These are phyloP conservation scores for Momotus momota DNA, from an alignment of 2,797 vertebrate species.

Conservation along the genomic window DNA sequence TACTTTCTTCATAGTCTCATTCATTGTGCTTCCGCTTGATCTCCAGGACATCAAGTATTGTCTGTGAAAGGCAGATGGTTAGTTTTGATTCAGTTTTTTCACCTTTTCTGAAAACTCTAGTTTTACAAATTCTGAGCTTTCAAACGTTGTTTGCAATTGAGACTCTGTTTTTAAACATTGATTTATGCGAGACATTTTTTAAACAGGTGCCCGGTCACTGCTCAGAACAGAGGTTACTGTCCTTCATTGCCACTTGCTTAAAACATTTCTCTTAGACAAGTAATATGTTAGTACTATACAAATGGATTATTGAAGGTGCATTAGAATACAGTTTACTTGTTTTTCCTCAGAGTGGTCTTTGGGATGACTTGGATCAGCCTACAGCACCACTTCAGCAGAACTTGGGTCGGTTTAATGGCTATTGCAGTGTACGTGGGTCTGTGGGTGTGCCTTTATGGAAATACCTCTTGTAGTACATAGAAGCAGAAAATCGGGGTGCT, in stretches of 20 bases:
- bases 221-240: neutral
- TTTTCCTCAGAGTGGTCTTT: neutral
- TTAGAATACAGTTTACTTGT: neutral
- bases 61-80: neutral
- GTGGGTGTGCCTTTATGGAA: neutral
- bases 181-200: neutral
- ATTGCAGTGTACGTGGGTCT: neutral
- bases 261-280: neutral
- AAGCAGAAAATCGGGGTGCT: neutral
- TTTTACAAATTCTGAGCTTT: neutral
- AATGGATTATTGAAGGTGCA: neutral
- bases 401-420: neutral
- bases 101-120: neutral
- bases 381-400: neutral
- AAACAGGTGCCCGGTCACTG: neutral
- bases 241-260: neutral
- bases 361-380: neutral
- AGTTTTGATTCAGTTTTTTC: neutral
- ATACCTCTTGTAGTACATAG: neutral
- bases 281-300: neutral
- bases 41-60: neutral
- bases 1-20: neutral
- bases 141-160: neutral
- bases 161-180: neutral
- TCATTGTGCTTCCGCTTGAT: neutral